Conservation (phyloP, 2,797 vertebrate species). For the Dipus sagitta region DNA sequence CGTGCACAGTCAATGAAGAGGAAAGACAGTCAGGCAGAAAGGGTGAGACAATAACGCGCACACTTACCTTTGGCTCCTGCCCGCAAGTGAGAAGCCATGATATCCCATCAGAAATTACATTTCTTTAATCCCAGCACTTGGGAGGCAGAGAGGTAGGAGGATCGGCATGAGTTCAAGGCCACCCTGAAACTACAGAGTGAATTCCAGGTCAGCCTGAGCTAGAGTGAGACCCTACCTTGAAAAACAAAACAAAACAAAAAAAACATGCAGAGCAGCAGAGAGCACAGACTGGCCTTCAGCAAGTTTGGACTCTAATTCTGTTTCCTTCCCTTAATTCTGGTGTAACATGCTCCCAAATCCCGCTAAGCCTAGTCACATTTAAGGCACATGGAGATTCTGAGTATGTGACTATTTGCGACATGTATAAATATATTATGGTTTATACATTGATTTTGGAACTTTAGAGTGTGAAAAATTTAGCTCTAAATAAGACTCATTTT, state of each 20-base stretch:
- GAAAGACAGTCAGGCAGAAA: conserved; percentile 7
- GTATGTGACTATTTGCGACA: too few relatives aligned
- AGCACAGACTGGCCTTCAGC: neutral
- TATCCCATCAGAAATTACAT: conserved; percentile 3
- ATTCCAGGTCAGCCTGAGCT: too few relatives aligned
- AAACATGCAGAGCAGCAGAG: neutral
- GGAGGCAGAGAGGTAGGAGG: too few relatives aligned
- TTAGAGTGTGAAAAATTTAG: too few relatives aligned
- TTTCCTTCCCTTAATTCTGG: conserved; percentile 38
- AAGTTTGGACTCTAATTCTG: neutral
- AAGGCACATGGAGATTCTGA: too few relatives aligned
- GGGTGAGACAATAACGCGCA: neutral
- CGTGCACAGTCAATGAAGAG: neutral
- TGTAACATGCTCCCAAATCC: neutral
- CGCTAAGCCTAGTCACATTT: neutral
- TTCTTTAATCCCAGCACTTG: too few relatives aligned
- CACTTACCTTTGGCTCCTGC: neutral
- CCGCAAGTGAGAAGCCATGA: neutral
- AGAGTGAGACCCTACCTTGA: too few relatives aligned
- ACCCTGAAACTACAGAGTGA: too few relatives aligned
- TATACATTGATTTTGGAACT: too few relatives aligned
- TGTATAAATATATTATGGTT: too few relatives aligned
- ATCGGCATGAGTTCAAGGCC: too few relatives aligned
- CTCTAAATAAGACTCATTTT: too few relatives aligned
- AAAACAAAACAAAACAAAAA: neutral